Evolutionary conservation across 2,797 vertebrate genomes (phyloP).

Genomic region (Coracias cyanogaster): DNA sequence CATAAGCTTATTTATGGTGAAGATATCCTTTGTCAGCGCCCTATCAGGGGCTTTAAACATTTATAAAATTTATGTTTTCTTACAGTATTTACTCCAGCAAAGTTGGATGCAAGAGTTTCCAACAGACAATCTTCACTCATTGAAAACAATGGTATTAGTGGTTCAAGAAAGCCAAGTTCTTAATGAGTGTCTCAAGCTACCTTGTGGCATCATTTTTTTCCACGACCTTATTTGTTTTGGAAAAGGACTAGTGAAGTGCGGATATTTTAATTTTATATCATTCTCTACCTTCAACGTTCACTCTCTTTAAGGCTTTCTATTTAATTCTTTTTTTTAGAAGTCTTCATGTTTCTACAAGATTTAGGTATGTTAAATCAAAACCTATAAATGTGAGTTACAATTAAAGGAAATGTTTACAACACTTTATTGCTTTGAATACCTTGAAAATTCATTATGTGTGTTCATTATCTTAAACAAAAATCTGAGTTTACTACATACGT

Average conservation of each 20-base stretch:
- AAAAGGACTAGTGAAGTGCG: constrained; percentile 31
- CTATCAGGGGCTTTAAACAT: constrained; percentile 24
- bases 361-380: constrained; percentile 14
- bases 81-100: constrained; percentile 32
- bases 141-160: constrained; percentile 10
- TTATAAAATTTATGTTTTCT: constrained; percentile 31
- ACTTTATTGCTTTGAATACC: neutral
- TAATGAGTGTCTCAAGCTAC: constrained; percentile 45
- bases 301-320: neutral
- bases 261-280: constrained; percentile 32
- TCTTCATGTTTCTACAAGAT: neutral
- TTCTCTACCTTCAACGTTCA: neutral
- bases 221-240: constrained; percentile 58
- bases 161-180: constrained; percentile 38
- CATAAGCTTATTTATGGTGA: constrained; percentile 38
- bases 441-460: neutral
- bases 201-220: constrained; percentile 33
- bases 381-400: neutral
- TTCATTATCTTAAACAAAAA: neutral
- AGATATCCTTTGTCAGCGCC: constrained; percentile 16
- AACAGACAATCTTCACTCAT: neutral
- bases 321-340: neutral
- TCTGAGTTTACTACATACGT: neutral
- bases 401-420: neutral
- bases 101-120: constrained; percentile 45